phyloP scores from a whole-genome alignment of 2,797 vertebrate species.

The Discoglossus pictus region DNA sequence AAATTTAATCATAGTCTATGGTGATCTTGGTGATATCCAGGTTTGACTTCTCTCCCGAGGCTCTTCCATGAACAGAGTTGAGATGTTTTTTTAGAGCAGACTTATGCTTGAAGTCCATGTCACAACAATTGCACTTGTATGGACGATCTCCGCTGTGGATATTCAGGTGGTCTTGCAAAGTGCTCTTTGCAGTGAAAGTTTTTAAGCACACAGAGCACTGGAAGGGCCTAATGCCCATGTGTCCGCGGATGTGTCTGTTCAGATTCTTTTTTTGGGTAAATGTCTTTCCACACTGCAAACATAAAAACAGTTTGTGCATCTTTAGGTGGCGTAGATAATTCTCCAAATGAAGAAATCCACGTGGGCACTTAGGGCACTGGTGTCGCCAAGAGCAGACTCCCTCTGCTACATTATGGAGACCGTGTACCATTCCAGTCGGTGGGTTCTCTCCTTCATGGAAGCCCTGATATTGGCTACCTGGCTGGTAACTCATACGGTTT shows the following conservation, averaged over 20 bases:
- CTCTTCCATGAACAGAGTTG: conserved; percentile 74
- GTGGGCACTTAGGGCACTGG: conserved; percentile 73
- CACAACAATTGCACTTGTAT: conserved; percentile 78
- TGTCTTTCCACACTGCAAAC: conserved; percentile 77
- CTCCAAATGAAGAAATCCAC: conserved; percentile 74
- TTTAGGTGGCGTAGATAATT: conserved; percentile 77
- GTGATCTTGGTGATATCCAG: conserved; percentile 67
- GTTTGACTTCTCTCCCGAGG: conserved; percentile 64
- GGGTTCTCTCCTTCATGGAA: conserved; percentile 64
- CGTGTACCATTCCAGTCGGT: conserved; percentile 26
- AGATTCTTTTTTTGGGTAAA: conserved; percentile 79
- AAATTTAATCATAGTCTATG: conserved; percentile 64
- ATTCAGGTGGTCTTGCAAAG: conserved; percentile 76
- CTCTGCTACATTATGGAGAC: conserved; percentile 65
- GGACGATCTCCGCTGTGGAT: conserved; percentile 77
- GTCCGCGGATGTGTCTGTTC: conserved; percentile 75
- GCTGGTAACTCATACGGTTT: conserved; percentile 66
- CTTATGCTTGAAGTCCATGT: conserved; percentile 82
- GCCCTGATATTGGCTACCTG: conserved; percentile 62
- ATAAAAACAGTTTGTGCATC: conserved; percentile 78
- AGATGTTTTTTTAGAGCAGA: conserved; percentile 79
- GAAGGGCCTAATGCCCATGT: conserved; percentile 78
- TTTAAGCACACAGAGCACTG: conserved; percentile 76
- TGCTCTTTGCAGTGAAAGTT: conserved; percentile 78
- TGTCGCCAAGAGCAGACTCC: conserved; percentile 66